Evolutionary conservation across 2,888 invertebrate genomes (phyloP).

Genomic region (Zhuqinia jingwanae): DNA sequence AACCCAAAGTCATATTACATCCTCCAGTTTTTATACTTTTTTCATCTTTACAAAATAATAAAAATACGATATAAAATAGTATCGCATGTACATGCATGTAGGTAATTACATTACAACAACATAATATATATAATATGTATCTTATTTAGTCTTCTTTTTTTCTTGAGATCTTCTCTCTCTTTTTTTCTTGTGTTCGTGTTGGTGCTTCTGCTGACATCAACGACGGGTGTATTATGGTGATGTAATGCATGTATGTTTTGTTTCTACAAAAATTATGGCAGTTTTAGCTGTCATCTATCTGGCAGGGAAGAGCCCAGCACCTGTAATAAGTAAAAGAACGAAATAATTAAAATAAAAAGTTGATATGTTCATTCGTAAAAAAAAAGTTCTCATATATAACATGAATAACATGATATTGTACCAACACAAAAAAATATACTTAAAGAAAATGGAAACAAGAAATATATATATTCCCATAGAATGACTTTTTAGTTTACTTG

Average conservation of each 20-base stretch:
- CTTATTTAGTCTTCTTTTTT: conserved; percentile 33
- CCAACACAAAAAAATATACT: neutral
- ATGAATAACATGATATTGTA: too few relatives aligned
- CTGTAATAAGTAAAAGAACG: conserved; percentile 70
- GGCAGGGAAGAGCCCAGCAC: conserved; percentile 64
- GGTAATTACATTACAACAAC: conserved; percentile 17
- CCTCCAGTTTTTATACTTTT: neutral
- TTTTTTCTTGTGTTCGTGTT: conserved; percentile 19
- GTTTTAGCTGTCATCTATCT: conserved; percentile 69
- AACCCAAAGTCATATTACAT: neutral
- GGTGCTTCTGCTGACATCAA: conserved; percentile 40
- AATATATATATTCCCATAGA: conserved; percentile 9
- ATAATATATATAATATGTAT: conserved; percentile 4
- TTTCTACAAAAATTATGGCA: conserved; percentile 63
- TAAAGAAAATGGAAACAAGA: conserved; percentile 14
- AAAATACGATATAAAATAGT: neutral
- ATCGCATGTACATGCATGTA: neutral
- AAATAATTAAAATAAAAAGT: conserved; percentile 72
- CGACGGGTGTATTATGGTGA: conserved; percentile 36
- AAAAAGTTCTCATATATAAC: too few relatives aligned
- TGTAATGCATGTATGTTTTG: conserved; percentile 29
- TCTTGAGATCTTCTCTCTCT: neutral
- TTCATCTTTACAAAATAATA: too few relatives aligned
- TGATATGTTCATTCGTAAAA: conserved; percentile 51
- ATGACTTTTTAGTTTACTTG: conserved; percentile 33